Conservation (phyloP, 2,113 vertebrate genomes). For the Xyliphius kryptos region DNA sequence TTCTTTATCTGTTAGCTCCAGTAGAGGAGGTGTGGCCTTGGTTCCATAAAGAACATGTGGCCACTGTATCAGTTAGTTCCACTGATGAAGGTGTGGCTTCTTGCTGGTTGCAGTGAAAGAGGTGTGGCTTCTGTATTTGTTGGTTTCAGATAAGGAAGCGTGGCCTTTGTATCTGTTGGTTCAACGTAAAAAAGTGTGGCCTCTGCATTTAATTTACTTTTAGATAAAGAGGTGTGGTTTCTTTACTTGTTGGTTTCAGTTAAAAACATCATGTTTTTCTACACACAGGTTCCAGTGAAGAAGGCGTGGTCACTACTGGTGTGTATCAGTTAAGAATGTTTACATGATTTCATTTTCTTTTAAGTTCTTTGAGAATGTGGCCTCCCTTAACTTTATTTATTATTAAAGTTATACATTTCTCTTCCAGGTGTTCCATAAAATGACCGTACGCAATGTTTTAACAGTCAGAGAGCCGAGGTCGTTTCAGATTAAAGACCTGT, state of each 20-base stretch:
- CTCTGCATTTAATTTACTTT: neutral
- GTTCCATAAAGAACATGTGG: too few relatives aligned
- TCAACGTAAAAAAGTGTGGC: neutral
- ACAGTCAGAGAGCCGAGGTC: neutral
- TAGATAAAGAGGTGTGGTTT: neutral
- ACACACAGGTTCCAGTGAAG: too few relatives aligned
- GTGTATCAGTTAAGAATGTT: too few relatives aligned
- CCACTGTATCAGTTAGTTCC: neutral
- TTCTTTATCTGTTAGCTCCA: too few relatives aligned
- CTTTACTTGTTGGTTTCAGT: neutral
- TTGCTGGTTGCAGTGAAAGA: neutral
- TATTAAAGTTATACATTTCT: too few relatives aligned
- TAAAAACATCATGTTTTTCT: neutral
- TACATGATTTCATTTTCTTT: too few relatives aligned
- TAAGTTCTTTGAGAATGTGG: too few relatives aligned
- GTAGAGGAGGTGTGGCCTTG: neutral
- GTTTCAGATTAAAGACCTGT: slow-evolving; percentile 25
- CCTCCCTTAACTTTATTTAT: neutral
- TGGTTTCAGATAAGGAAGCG: neutral
- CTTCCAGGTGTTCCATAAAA: too few relatives aligned
- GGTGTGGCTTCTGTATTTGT: neutral
- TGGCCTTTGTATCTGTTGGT: neutral
- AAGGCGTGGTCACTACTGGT: neutral
- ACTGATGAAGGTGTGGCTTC: neutral
- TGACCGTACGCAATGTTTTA: too few relatives aligned